Evolutionary conservation across 2,888 invertebrate genomes (phyloP), one percentile per base, ranked within the genome.

Genomic region (Celastrina argiolus): DNA sequence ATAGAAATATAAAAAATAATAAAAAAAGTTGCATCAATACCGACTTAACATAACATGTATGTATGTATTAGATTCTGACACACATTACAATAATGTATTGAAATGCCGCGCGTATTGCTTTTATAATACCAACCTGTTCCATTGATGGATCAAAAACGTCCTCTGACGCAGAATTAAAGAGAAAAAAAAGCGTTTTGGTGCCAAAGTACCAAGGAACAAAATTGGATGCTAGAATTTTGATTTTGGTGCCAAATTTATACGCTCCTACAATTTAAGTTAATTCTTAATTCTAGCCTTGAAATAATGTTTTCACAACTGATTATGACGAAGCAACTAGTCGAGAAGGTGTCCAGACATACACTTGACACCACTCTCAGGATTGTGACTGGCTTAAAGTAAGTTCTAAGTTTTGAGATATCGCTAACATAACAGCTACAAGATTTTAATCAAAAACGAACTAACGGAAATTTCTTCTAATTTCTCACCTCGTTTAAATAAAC

Each of bases 21-120:
- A n/a, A n/a, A n/a, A n/a, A n/a, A 51, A 22, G 51, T 51, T 51
- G 22, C 51, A 51, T 51, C 51, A 51, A 26, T 14, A 51, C 36
- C 10, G 1, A 1, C 5, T 51, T 51, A 12, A 51, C 51, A 51
- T 51, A 51, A 26, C 51, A 51, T 51, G 51, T 51, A 18, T 10
- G 45, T 45, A 51, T 51, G 51, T 14, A 51, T 51, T 26, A 51
- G 22, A 51, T 26, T 22, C 51, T 51, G 51, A 51, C 51, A 51
- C 51, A 51, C 51, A 51, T 51, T 22, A 51, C 51, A 51, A 51
- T 51, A 51, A 51, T 26, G 22, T 51, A 51, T 51, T 26, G 22
- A 22, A 51, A 51, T 51, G 1, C 22, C 51, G 22, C 10, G 5
- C 26, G 22, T 51, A 51, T 51, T 4, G 51, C 14, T 12, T 51